phyloP scores from a whole-genome alignment of 1,140 invertebrate genomes.

The Drosophila subobscura region DNA sequence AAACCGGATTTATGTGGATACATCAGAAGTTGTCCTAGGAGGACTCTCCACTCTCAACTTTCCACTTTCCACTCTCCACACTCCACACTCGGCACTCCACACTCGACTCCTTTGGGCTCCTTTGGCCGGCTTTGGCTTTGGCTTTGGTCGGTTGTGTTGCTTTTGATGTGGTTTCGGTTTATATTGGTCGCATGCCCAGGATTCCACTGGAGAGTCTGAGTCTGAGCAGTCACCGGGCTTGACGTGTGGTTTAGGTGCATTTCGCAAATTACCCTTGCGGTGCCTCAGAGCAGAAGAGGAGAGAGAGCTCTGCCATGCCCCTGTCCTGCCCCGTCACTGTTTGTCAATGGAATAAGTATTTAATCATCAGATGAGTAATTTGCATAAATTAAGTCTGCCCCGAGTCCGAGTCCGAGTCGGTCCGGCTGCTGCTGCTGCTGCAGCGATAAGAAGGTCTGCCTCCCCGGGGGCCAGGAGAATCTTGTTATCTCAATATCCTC shows the following conservation, averaged over 20 bases:
- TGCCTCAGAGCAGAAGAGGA: constrained; percentile 19
- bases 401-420: constrained; percentile 14
- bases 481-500: constrained; percentile 58
- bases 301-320: constrained; percentile 23
- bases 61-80: no score
- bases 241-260: constrained; percentile 56
- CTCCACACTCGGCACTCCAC: no score
- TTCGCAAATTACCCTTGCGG: constrained; percentile 75
- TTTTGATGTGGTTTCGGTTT: constrained; percentile 73
- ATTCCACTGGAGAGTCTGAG: constrained; percentile 24
- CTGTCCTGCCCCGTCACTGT: constrained; percentile 34
- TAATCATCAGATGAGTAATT: constrained; percentile 71
- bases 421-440: constrained; percentile 22
- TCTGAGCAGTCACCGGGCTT: background rate
- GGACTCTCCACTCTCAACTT: constrained; percentile 1
- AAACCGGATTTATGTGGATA: constrained; percentile 67
- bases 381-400: constrained; percentile 68
- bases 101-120: constrained; percentile 1
- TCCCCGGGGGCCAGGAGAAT: constrained; percentile 21
- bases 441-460: constrained; percentile 34
- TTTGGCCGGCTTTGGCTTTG: constrained; percentile 29
- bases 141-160: constrained; percentile 35
- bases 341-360: constrained; percentile 77
- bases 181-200: constrained; percentile 57
- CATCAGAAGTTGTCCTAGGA: background rate